A percentile compares a stretch with the other conserved stretches of the same genome.
These are phyloP conservation scores for Apocrypta bakeri DNA, from an alignment of 1,140 invertebrate genomes.

Conservation along the genomic window DNA sequence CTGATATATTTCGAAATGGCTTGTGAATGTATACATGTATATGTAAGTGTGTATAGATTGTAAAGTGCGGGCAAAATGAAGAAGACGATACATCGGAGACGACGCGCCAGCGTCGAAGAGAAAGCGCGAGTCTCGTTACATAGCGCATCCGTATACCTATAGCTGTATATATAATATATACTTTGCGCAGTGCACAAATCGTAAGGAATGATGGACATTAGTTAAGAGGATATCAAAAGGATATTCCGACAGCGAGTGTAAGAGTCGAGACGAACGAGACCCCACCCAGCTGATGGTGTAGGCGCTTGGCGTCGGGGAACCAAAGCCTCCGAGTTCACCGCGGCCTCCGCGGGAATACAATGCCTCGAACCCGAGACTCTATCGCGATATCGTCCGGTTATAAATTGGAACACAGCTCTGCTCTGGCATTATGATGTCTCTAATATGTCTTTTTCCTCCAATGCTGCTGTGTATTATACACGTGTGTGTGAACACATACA, in stretches of 20 bases:
- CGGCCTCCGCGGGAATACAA: slow-evolving; percentile 63
- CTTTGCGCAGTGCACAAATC: slow-evolving; percentile 41
- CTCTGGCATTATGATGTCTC: slow-evolving; percentile 74
- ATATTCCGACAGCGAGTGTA: slow-evolving; percentile 72
- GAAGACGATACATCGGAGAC: not conserved
- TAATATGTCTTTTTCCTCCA: slow-evolving; percentile 74
- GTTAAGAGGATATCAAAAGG: slow-evolving; percentile 76
- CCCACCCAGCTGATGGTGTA: slow-evolving; percentile 68
- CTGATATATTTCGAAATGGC: not conserved
- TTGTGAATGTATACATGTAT: not conserved
- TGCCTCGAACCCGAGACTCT: slow-evolving; percentile 73
- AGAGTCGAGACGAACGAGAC: slow-evolving; percentile 62
- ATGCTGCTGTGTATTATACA: not conserved
- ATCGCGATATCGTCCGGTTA: slow-evolving; percentile 74
- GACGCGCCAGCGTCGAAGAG: not conserved
- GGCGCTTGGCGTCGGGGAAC: slow-evolving; percentile 64
- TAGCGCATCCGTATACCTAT: too few relatives aligned
- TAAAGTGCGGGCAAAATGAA: not conserved
- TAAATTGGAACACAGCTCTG: slow-evolving; percentile 74
- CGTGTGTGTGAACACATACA: not conserved
- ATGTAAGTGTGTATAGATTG: too few relatives aligned
- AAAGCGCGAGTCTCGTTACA: slow-evolving; percentile 47
- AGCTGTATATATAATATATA: not conserved
- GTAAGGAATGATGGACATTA: slow-evolving; percentile 74
- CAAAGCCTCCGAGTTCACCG: slow-evolving; percentile 55